Evolutionary conservation across 2,888 invertebrate species (phyloP).

Genomic region (Eupithecia vulgata): DNA sequence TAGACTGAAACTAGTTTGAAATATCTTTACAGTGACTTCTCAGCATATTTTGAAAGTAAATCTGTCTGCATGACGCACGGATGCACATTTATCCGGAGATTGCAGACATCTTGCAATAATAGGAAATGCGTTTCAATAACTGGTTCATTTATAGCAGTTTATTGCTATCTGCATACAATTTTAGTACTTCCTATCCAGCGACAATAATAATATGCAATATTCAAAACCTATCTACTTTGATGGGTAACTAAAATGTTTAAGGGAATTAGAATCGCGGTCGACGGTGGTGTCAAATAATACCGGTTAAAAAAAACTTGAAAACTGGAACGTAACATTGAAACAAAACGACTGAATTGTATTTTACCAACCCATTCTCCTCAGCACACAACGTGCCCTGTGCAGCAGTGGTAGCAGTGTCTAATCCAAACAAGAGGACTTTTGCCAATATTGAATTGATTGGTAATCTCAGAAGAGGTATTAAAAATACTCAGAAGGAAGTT

Average conservation of each 20-base stretch:
- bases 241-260: not conserved
- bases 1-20: not conserved
- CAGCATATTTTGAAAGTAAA: not conserved
- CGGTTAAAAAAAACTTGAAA: not conserved
- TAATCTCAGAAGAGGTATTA: not conserved
- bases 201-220: not conserved
- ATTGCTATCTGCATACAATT: not conserved
- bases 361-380: too few species aligned
- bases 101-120: conserved; percentile 17
- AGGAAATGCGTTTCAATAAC: conserved; percentile 27
- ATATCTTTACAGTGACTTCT: not conserved
- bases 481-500: not conserved
- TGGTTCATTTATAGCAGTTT: conserved; percentile 10
- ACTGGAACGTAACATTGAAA: not conserved
- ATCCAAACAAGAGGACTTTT: too few species aligned
- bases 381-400: too few species aligned
- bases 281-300: not conserved
- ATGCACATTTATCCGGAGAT: conserved; percentile 13
- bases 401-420: too few species aligned
- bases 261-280: not conserved
- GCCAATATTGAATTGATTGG: not conserved
- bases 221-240: not conserved
- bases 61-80: conserved; percentile 12
- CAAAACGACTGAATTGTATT: too few species aligned
- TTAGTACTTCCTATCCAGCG: not conserved